phyloP scores from a whole-genome alignment of 1,140 invertebrate genomes.

The Zaprionus ghesquierei region DNA sequence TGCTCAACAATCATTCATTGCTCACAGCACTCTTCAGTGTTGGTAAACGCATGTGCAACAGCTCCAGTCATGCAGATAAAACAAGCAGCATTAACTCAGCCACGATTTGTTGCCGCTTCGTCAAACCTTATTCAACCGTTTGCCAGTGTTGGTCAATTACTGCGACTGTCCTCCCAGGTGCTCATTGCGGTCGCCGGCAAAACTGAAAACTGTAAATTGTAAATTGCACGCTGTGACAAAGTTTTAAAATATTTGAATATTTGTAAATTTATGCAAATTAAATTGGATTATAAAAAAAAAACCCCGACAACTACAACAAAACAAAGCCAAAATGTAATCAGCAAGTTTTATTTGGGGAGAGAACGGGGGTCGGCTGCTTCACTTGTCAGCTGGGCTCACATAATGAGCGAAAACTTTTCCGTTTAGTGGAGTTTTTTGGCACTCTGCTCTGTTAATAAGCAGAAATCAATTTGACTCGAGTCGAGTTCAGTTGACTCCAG shows the following conservation, averaged over 20 bases:
- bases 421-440: conserved; percentile 37
- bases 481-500: conserved; percentile 26
- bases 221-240: conserved; percentile 7
- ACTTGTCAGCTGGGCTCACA: conserved; percentile 38
- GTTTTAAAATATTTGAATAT: conserved; percentile 42
- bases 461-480: conserved; percentile 50
- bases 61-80: background rate
- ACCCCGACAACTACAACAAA: conserved; percentile 3
- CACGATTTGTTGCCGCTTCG: background rate
- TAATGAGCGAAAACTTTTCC: conserved; percentile 51
- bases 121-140: background rate
- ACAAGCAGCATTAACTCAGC: background rate
- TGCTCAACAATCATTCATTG: background rate
- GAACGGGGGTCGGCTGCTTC: background rate
- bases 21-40: background rate
- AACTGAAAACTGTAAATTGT: background rate
- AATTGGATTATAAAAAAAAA: conserved; percentile 36
- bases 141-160: conserved; percentile 29
- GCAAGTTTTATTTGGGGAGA: conserved; percentile 42
- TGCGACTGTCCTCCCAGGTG: background rate
- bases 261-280: conserved; percentile 60
- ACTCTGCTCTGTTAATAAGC: conserved; percentile 49
- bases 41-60: background rate
- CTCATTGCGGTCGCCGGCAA: background rate
- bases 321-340: conserved; percentile 41